Conservation (phyloP, 2,797 vertebrate genomes). For the Esox lucius region DNA sequence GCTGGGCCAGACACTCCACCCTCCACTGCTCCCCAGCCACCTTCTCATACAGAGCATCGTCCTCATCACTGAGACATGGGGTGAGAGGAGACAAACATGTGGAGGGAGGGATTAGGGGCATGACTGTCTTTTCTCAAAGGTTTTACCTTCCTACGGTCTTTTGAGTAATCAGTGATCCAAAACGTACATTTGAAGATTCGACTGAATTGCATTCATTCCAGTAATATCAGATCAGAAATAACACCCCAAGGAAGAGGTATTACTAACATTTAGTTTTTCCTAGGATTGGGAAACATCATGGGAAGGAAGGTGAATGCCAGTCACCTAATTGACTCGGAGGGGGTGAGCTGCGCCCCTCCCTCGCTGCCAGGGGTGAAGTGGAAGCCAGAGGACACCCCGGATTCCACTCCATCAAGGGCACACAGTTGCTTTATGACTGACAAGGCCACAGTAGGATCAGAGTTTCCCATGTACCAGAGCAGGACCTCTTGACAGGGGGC, state of each 20-base stretch:
- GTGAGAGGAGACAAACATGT: neutral
- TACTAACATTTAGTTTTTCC: no score
- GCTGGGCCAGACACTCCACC: slow-evolving; percentile 80
- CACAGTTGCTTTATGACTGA: slow-evolving; percentile 73
- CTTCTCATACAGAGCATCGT: slow-evolving; percentile 87
- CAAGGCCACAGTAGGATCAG: slow-evolving; percentile 64
- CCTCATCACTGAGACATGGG: slow-evolving; percentile 77
- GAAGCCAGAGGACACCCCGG: slow-evolving; percentile 65
- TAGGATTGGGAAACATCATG: neutral
- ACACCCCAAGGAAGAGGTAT: neutral
- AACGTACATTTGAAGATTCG: neutral
- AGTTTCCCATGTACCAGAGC: slow-evolving; percentile 85
- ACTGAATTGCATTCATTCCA: neutral
- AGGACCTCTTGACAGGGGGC: slow-evolving; percentile 86
- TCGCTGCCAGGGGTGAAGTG: slow-evolving; percentile 75
- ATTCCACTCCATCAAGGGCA: slow-evolving; percentile 59
- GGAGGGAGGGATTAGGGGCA: neutral
- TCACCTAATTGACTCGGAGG: slow-evolving; percentile 76
- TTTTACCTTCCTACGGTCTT: neutral
- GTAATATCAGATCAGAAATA: neutral
- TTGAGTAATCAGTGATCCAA: neutral
- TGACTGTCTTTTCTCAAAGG: neutral
- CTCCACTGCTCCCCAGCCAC: slow-evolving; percentile 85
- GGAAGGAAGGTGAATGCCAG: neutral
- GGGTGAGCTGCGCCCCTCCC: slow-evolving; percentile 75